Evolutionary conservation across 2,113 vertebrate species (phyloP).

Genomic region (Corythoichthys intestinalis): DNA sequence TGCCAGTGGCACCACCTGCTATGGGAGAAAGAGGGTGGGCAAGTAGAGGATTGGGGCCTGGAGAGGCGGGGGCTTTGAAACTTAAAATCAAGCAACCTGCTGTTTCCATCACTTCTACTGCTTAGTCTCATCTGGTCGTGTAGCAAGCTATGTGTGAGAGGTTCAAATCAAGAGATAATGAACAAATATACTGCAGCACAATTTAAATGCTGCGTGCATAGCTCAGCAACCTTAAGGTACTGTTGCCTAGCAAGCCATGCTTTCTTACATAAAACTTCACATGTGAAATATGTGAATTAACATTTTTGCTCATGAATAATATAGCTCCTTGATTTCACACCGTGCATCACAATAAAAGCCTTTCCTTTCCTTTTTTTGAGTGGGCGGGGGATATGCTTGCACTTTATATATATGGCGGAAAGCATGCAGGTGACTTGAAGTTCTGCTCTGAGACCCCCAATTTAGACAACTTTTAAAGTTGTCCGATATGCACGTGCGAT

Average conservation of each 20-base stretch:
- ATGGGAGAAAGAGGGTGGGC: constrained; percentile 36
- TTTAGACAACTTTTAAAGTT: no score
- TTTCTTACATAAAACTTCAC: constrained; percentile 2
- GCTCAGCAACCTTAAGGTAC: not conserved
- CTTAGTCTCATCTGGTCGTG: constrained; percentile 61
- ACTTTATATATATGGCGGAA: no score
- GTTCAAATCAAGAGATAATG: constrained; percentile 41
- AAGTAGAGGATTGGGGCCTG: constrained; percentile 11
- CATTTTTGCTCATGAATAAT: not conserved
- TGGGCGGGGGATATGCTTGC: no score
- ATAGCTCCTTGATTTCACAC: not conserved
- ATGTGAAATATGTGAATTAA: not conserved
- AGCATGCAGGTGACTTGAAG: no score
- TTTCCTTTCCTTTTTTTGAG: no score
- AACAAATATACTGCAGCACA: constrained; percentile 17
- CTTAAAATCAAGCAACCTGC: constrained; percentile 50
- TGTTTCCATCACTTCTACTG: constrained; percentile 30
- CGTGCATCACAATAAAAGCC: not conserved
- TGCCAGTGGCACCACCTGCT: constrained; percentile 71
- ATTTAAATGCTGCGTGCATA: not conserved
- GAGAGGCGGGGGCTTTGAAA: constrained; percentile 18
- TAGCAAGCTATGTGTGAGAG: constrained; percentile 44
- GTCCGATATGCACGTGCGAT: no score
- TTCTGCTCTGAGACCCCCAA: no score
- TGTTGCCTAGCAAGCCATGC: constrained; percentile 9